A percentile compares a stretch with the other conserved stretches of the same genome.
Conservation (phyloP, 2,888 invertebrate genomes). For the Lasioglossum oenotherae region DNA sequence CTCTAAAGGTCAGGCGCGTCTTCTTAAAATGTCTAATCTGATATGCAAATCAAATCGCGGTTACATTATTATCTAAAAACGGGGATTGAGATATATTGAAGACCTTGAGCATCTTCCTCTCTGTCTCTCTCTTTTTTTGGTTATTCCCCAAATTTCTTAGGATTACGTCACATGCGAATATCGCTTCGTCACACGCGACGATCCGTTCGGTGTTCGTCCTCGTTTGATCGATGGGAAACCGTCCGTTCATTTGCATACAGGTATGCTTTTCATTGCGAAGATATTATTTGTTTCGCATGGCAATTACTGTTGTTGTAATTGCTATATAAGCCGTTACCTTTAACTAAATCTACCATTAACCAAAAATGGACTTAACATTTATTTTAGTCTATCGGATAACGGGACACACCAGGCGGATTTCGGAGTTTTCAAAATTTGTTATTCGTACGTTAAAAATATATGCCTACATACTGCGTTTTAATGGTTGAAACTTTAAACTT, state of each 20-base stretch:
- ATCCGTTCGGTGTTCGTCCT: neutral
- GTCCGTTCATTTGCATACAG: neutral
- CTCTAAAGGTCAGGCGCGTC: neutral
- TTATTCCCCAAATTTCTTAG: constrained; percentile 6
- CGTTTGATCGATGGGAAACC: neutral
- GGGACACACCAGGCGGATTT: neutral
- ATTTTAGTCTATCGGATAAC: neutral
- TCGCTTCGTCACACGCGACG: neutral
- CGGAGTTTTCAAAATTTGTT: neutral
- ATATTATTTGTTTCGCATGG: neutral
- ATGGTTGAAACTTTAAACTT: neutral
- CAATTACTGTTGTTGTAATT: neutral
- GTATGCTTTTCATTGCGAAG: neutral
- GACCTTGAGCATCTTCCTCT: neutral
- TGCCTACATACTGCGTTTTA: neutral
- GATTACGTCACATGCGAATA: neutral
- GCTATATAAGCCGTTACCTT: too few relatives aligned
- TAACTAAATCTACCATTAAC: too few relatives aligned
- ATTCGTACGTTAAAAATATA: neutral
- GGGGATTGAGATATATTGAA: neutral
- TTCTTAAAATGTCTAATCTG: neutral
- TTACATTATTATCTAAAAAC: neutral
- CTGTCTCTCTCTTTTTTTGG: neutral
- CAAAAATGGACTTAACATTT: neutral
- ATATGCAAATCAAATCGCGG: neutral